Conservation (phyloP, 23 tunicate species). For the Diplosoma virens region DNA sequence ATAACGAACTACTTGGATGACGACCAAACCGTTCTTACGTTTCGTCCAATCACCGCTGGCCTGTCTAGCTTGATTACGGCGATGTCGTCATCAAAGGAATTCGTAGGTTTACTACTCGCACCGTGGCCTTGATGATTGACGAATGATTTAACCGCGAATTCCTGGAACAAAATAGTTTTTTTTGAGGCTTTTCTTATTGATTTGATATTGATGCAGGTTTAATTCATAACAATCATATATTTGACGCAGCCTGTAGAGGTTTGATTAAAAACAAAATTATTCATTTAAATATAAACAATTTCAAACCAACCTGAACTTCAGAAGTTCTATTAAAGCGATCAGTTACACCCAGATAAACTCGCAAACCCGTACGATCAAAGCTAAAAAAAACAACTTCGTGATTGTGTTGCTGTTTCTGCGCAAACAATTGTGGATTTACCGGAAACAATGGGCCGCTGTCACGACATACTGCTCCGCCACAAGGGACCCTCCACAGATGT, state of each 20-base stretch:
- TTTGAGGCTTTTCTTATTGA: too few relatives aligned
- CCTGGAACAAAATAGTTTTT: too few relatives aligned
- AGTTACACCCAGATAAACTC: background rate
- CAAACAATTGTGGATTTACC: background rate
- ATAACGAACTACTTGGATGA: too few relatives aligned
- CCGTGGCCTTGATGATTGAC: background rate
- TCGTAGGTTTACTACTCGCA: background rate
- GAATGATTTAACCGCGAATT: background rate
- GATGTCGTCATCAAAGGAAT: conserved; percentile 39
- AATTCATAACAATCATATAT: too few relatives aligned
- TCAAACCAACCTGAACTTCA: too few relatives aligned
- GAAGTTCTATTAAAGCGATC: background rate
- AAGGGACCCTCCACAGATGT: conserved; percentile 76
- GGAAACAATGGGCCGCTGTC: conserved; percentile 66
- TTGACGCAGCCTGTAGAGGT: too few relatives aligned
- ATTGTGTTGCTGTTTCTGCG: too few relatives aligned
- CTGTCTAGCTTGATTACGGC: conserved; percentile 56
- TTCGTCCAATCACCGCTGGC: conserved; percentile 42
- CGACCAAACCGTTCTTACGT: too few relatives aligned
- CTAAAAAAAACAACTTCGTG: background rate
- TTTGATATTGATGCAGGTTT: too few relatives aligned
- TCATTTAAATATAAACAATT: too few relatives aligned
- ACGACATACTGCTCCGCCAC: conserved; percentile 47
- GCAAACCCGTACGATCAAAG: background rate
- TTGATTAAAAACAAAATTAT: too few relatives aligned